Percentiles rank a stretch among this genome's conserved stretches.
These are phyloP conservation scores for Hemiscyllium ocellatum DNA, from an alignment of 2,113 vertebrate species.

Conservation along the genomic window DNA sequence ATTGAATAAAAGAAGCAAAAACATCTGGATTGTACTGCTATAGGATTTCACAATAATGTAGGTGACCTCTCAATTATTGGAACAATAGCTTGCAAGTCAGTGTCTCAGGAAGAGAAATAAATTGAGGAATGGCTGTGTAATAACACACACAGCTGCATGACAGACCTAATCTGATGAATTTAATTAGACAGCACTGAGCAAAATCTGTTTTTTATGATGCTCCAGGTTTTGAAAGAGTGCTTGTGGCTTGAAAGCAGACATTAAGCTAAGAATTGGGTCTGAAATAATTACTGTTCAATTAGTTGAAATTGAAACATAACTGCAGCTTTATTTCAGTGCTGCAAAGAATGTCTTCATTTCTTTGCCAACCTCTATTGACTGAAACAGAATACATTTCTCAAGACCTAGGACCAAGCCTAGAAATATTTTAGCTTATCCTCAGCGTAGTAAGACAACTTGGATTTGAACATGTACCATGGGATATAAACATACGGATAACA, in stretches of 20 bases:
- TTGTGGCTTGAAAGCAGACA: background rate
- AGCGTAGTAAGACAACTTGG: background rate
- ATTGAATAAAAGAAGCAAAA: background rate
- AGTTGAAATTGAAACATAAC: background rate
- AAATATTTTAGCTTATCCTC: background rate
- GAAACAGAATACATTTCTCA: background rate
- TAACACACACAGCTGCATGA: slow-evolving; percentile 14
- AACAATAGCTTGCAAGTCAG: background rate
- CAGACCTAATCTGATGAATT: slow-evolving; percentile 20
- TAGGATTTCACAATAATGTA: background rate
- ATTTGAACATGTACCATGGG: background rate
- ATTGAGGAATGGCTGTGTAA: background rate
- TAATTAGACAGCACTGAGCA: background rate
- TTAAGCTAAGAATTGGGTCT: background rate
- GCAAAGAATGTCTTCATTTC: background rate
- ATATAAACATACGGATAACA: background rate
- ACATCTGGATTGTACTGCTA: background rate
- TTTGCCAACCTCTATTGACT: background rate
- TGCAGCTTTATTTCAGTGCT: background rate
- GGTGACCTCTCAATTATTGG: background rate
- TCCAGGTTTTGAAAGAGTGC: background rate
- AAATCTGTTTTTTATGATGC: slow-evolving; percentile 4
- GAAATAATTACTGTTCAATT: slow-evolving; percentile 7
- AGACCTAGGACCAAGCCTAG: background rate
- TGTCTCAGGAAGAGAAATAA: background rate